A percentile compares a stretch with the other conserved stretches of the same genome.
Conservation (phyloP, 2,113 vertebrate species). For the Hyperopisus bebe region DNA sequence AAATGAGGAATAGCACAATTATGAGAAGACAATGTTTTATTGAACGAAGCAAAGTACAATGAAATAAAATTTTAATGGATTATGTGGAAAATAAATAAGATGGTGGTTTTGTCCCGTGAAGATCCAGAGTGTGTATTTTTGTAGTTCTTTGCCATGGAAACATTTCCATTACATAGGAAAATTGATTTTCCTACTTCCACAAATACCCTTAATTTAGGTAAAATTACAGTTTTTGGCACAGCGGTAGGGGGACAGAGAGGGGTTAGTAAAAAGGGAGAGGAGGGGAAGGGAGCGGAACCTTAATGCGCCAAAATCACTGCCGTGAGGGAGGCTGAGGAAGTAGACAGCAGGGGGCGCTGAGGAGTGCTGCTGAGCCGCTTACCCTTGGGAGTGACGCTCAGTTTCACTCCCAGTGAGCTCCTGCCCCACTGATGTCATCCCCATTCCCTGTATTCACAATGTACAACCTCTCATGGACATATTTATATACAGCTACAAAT, state of each 20-base stretch:
- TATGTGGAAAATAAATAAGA: constrained; percentile 79
- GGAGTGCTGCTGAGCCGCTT: not conserved
- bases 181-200: not conserved
- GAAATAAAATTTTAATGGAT: constrained; percentile 46
- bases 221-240: constrained; percentile 50
- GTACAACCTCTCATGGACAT: constrained; percentile 8
- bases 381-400: not conserved
- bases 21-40: constrained; percentile 66
- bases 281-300: not conserved
- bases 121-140: constrained; percentile 22
- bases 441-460: constrained; percentile 3
- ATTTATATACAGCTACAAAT: constrained; percentile 6
- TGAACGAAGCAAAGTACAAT: constrained; percentile 70
- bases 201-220: not conserved
- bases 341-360: not conserved
- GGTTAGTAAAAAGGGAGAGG: not conserved
- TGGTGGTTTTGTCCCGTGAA: constrained; percentile 48
- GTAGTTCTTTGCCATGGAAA: not conserved
- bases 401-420: not conserved
- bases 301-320: not conserved
- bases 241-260: not conserved
- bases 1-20: not conserved
- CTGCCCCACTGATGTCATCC: not conserved
- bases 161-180: not conserved
- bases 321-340: not conserved